Base-by-base conservation (phyloP, 2,113 vertebrate genomes). In the Trachemys scripta region DNA sequence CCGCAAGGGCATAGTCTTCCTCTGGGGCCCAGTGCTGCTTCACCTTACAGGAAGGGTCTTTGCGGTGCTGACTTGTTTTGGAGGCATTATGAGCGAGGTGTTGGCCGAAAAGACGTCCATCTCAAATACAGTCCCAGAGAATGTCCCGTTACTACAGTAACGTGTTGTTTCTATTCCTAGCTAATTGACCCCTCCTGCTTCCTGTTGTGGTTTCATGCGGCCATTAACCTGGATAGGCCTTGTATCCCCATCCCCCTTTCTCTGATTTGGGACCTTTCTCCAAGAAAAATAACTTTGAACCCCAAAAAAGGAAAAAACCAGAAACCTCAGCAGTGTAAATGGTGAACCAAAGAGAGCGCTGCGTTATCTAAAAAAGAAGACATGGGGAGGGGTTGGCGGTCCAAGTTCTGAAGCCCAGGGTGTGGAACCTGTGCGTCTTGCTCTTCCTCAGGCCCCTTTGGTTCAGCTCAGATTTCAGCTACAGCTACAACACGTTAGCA, bases 71-170 rank as follows among this genome's bases (percentile, higher is more conserved):
- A 29, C 47, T 10, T 4, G n/a, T 91, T 56, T 84, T 29, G 79
- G 88, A 94, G 54, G 79, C 89, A 81, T 2, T 38, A 35, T 38
- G 94, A 85, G 96, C 42, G 6, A 19, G 83, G 90, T 91, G 92
- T 95, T 97, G 98, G 91, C 92, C 1, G 8, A 90, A 96, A 95
- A 94, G 96, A 94, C 87, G 95, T 95, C 92, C 87, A n/a, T 93
- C 19, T 65, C 93, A 8, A 85, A 84, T 35, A 12, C 7, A 0
- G 20, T 6, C 94, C 90, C 1, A 0, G 51, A 2, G 80, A 72
- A 2, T 11, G 50, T 81, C 38, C 96, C 76, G 47, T 56, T 87
- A 94, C 94, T 89, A 91, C 93, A 92, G 86, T 50, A 80, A 80
- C 88, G 80, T 90, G 31, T 86, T 95, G 76, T 75, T 85, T 92